Evolutionary conservation across 2,888 invertebrate genomes (phyloP).

Genomic region (Drosophila diplacantha): DNA sequence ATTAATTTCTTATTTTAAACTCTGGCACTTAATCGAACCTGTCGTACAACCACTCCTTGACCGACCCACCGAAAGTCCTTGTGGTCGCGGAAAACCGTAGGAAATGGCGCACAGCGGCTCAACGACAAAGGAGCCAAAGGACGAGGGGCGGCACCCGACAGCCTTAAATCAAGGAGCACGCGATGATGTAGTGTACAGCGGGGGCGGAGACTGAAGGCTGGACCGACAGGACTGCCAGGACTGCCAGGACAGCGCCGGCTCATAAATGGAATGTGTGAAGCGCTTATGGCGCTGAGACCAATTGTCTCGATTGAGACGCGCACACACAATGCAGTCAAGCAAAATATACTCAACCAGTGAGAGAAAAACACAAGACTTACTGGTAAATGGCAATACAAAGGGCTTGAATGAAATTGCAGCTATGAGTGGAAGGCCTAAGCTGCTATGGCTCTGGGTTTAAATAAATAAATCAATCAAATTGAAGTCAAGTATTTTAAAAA

Average conservation of each 20-base stretch:
- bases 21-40: background rate
- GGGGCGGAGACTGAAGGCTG: background rate
- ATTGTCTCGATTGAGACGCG: constrained; percentile 63
- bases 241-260: constrained; percentile 38
- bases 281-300: constrained; percentile 60
- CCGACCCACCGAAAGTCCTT: constrained; percentile 5
- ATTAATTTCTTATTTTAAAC: background rate
- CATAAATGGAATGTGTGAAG: constrained; percentile 68
- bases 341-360: constrained; percentile 7
- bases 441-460: no score
- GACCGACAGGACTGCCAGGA: constrained; percentile 5
- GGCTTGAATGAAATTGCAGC: background rate
- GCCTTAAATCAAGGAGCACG: constrained; percentile 8
- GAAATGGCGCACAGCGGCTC: constrained; percentile 7
- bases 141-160: constrained; percentile 4
- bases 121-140: background rate
- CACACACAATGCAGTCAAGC: constrained; percentile 20
- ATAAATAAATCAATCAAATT: no score
- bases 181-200: background rate
- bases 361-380: background rate
- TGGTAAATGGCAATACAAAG: no score
- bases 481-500: no score
- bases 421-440: no score
- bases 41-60: constrained; percentile 4
- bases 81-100: constrained; percentile 2